A percentile compares a stretch with the other conserved stretches of the same genome.
These are phyloP conservation scores for Linyphia triangularis DNA, from an alignment of 2,888 invertebrate genomes.

Conservation along the genomic window DNA sequence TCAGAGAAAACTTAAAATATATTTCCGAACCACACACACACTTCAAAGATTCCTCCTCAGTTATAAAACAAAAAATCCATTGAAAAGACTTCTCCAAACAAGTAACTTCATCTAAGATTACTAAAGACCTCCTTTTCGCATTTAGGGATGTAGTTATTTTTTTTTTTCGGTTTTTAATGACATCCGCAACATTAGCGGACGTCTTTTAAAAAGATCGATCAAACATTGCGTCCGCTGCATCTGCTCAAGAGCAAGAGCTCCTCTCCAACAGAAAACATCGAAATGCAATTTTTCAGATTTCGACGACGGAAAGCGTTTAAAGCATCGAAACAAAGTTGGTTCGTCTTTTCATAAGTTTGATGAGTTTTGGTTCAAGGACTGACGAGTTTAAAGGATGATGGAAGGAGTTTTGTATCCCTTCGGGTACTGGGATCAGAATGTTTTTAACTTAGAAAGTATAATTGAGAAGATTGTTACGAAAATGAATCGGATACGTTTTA, in stretches of 20 bases:
- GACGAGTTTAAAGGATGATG: too few species aligned
- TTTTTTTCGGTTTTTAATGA: conserved; percentile 51
- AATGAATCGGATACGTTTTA: too few species aligned
- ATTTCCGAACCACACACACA: not conserved
- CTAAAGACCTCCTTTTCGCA: conserved; percentile 2
- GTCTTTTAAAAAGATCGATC: conserved; percentile 55
- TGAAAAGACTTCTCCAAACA: conserved; percentile 18
- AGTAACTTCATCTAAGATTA: not conserved
- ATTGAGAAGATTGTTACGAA: too few species aligned
- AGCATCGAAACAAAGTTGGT: not conserved
- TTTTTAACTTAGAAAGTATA: too few species aligned
- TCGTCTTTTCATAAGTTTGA: not conserved
- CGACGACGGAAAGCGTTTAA: conserved; percentile 16
- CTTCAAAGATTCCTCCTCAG: not conserved
- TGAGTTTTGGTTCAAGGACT: not conserved
- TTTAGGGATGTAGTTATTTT: not conserved
- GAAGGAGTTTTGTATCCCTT: too few species aligned
- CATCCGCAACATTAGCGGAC: conserved; percentile 38
- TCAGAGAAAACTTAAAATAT: too few species aligned
- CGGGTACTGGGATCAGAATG: too few species aligned
- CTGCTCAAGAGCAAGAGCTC: not conserved
- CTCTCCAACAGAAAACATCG: conserved; percentile 41
- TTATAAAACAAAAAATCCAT: not conserved
- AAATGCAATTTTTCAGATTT: conserved; percentile 51
- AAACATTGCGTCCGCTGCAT: conserved; percentile 44